A percentile compares a stretch with the other conserved stretches of the same genome.
Evolutionary conservation across 2,113 vertebrate species (phyloP).

Genomic region (Callipepla squamata): DNA sequence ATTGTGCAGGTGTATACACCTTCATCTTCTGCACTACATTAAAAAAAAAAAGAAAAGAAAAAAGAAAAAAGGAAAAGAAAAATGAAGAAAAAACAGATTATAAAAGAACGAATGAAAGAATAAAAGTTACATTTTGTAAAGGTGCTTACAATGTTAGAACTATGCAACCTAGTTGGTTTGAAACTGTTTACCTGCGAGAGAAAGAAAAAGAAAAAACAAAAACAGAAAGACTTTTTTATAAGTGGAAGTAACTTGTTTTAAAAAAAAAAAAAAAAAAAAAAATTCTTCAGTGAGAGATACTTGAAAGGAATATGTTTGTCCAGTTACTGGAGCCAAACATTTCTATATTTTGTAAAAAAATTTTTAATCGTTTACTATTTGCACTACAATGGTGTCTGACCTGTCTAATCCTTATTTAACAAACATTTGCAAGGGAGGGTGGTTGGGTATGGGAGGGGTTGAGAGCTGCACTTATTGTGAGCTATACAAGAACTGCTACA

Average conservation of each 20-base stretch:
- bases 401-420: slow-evolving; percentile 91
- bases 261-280: slow-evolving; percentile 47
- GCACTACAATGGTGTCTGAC: slow-evolving; percentile 95
- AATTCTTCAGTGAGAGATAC: slow-evolving; percentile 91
- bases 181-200: slow-evolving; percentile 89
- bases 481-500: slow-evolving; percentile 86
- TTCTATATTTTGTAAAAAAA: slow-evolving; percentile 90
- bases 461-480: slow-evolving; percentile 89
- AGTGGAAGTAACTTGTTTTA: slow-evolving; percentile 84
- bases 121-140: slow-evolving; percentile 86
- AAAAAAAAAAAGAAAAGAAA: neutral
- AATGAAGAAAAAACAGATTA: slow-evolving; percentile 63
- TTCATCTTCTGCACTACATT: slow-evolving; percentile 81
- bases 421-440: slow-evolving; percentile 85
- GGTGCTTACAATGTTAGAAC: slow-evolving; percentile 94
- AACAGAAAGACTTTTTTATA: slow-evolving; percentile 82
- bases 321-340: slow-evolving; percentile 98
- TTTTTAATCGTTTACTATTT: slow-evolving; percentile 92
- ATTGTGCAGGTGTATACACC: slow-evolving; percentile 74
- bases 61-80: slow-evolving; percentile 45
- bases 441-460: slow-evolving; percentile 78
- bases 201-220: slow-evolving; percentile 81
- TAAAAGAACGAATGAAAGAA: slow-evolving; percentile 75
- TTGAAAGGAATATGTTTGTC: slow-evolving; percentile 99
- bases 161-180: slow-evolving; percentile 97